Base-by-base conservation (phyloP, 2,113 vertebrate genomes). In the Rattus norvegicus region DNA sequence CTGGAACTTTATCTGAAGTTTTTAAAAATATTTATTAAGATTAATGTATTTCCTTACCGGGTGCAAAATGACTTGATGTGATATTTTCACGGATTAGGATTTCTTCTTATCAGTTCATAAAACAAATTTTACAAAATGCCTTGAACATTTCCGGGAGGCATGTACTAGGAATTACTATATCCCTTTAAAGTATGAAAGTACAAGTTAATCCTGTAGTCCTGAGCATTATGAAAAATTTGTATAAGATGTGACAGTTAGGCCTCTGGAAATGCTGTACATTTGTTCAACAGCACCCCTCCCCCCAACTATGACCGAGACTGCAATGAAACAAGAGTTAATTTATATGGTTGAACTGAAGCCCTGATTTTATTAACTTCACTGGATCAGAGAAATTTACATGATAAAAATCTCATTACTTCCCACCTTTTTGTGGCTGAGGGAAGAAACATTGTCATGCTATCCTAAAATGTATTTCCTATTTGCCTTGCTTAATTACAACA, bases 151-250 rank as follows among this genome's bases (percentile, higher is more conserved):
- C 65, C 90, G 93, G 65, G 73, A 88, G 86, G 93, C n/a, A 80
- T 73, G 76, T n/a, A 90, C 94, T 93, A 5, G 24, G 95, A 97
- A 59, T 95, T 92, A 93, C 91, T 39, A 72, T 56, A 95, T 98
- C 92, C 90, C 93, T 98, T 98, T 98, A 96, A 97, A 97, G 97
- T 96, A 76, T 88, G 47, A 81, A 95, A 92, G 59, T 97, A 20
- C 84, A 94, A 85, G n/a, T 86, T 88, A 33, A 83, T 73, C 93
- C 39, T 49, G 91, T 72, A 97, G 97, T 88, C 54, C 81, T 22
- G 16, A 97, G 94, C 30, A 81, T n/a, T 93, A n/a, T 93, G 79
- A 85, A 95, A 89, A 90, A 56, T 97, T 69, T 88, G 63, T 69
- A 87, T 43, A 88, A 93, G 91, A 95, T 73, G 47, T n/a, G n/a